Base-by-base conservation (phyloP, 2,888 invertebrate species). In the Diplazon laetatorius region DNA sequence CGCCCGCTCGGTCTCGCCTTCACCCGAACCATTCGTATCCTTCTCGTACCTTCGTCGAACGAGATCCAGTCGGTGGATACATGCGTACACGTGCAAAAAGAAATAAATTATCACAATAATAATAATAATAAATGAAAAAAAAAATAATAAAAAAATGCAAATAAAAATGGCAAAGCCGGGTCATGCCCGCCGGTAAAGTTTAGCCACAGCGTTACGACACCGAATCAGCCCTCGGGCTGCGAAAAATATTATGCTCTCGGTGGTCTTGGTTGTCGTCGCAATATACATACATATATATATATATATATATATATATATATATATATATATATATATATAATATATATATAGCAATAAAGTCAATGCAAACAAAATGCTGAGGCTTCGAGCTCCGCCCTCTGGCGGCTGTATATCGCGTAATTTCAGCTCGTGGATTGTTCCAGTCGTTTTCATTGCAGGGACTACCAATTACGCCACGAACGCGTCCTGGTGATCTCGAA, bases 161-260 rank as follows among this genome's bases (percentile, higher is more conserved):
- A 57, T 72, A 70, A 66, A 70, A 71, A 78, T 75, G 20, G 75
- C 60, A 30, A 62, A 76, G 76, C 50, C 79, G 76, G 79, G 79
- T 79, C 79, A 79, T 79, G 79, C 79, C 79, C 79, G 79, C 76
- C 79, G 79, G 79, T 79, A 59, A 79, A 76, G 79, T 79, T 79
- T 76, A 76, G 48, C 44, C 55, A 25, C 52, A 42, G 25, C 71
- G 79, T 79, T 79, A 72, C 79, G 76, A 72, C 52, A 79, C 69
- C 20, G 70, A 20, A 66, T 35, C 42, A 72, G 76, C 79, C 79
- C 79, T 72, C 71, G 20, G 79, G 79, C 79, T 39, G 35, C 25
- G 68, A 62, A 71, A 71, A 68, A 78, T 66, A 68, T 79, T 79
- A 79, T 76, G 72, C 72, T 79, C 78, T 72, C 71, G 71, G 71